Evolutionary conservation across 2,888 invertebrate genomes (phyloP), one percentile per base, ranked within the genome.

Genomic region (Lepidocyrtinus sp.): DNA sequence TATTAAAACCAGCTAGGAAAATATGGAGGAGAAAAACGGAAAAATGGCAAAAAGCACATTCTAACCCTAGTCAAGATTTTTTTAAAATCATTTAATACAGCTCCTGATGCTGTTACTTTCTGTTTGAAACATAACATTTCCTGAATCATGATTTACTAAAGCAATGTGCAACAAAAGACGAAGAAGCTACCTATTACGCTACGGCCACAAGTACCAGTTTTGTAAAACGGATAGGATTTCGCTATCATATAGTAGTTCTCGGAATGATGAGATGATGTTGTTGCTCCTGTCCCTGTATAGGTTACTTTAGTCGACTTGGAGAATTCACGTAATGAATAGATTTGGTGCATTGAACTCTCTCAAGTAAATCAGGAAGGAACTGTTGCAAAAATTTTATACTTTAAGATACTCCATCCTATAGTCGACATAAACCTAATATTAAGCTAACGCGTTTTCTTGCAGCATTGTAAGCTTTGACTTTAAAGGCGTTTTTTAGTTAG

Each of bases 351-450:
- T 77, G 77, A 77, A 77, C 77, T 72, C 72, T 65, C 36, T 12
- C 12, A 5, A 36, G 75, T 27, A 71, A 77, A 77, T 77, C 72
- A 77, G 77, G 77, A 77, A 77, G 77, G 77, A 77, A 77, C 71
- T 77, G 9, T 7, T 62, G 62, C 62, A 62, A 21, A 55, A 17
- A 55, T 3, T 9, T 12, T 17, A 55, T 7, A 62, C 21, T 21
- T 62, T 62, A 21, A 21, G 22, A 3, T n/a, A 21, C 62, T 62
- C 17, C 62, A 55, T 9, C 55, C 3, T 19, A 55, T 9, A 3
- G n/a, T 19, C 5, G n/a, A 17, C n/a, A 62, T 55, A 21, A 62
- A 15, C 7, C 21, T 21, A 12, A 2, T 22, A 17, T 62, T 62
- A 7, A 62, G 9, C 15, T 21, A 62, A 62, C 22, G 9, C 21